phyloP scores from a whole-genome alignment of 2,113 vertebrate species.

The Nothobranchius furzeri region DNA sequence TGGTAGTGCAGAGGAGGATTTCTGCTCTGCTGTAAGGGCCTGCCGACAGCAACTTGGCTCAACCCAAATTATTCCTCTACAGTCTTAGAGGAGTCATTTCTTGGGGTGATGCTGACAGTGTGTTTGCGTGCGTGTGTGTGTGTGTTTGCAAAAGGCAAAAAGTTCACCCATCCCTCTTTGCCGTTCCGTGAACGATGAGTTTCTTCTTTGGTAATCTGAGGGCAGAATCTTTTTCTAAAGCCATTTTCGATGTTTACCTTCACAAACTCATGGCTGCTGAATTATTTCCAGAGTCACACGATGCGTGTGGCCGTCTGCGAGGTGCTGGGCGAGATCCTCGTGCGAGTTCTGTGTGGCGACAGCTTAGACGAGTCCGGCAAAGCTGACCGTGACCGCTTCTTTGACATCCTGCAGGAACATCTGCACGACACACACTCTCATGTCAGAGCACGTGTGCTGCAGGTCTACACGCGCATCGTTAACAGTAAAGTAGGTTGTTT shows the following conservation, averaged over 20 bases:
- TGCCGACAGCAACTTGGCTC: conserved; percentile 66
- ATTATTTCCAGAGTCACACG: conserved; percentile 78
- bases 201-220: conserved; percentile 77
- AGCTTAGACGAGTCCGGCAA: conserved; percentile 84
- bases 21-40: conserved; percentile 79
- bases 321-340: conserved; percentile 86
- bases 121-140: conserved; percentile 37
- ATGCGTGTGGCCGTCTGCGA: conserved; percentile 90
- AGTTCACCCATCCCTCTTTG: conserved; percentile 51
- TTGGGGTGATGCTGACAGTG: conserved; percentile 52
- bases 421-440: conserved; percentile 85
- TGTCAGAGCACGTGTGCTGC: conserved; percentile 88
- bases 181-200: conserved; percentile 62
- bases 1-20: conserved; percentile 72
- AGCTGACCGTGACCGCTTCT: conserved; percentile 87
- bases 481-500: conserved; percentile 83
- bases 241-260: neutral
- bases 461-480: conserved; percentile 88
- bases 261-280: neutral
- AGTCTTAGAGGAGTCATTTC: conserved; percentile 41
- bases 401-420: conserved; percentile 88
- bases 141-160: conserved; percentile 40
- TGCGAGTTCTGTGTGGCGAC: conserved; percentile 88
- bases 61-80: conserved; percentile 42
- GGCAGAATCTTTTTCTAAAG: conserved; percentile 17